These are phyloP conservation scores for Cygnus olor DNA, from an alignment of 2,797 vertebrate genomes.

Conservation along the genomic window DNA sequence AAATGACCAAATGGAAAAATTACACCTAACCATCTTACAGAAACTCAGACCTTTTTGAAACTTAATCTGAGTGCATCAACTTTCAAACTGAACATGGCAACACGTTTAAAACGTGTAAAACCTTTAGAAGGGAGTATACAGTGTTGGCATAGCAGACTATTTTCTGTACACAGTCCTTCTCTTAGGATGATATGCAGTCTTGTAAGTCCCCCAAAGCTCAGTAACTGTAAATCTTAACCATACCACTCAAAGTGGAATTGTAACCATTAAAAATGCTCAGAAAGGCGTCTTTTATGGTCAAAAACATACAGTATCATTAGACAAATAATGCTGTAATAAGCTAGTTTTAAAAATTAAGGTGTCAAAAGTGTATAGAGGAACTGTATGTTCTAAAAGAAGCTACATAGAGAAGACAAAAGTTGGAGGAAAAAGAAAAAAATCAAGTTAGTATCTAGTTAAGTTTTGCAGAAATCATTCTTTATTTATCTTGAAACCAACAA, in stretches of 20 bases:
- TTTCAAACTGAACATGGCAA: background rate
- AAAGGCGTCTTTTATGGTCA: background rate
- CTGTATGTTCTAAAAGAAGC: background rate
- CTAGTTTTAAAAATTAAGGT: background rate
- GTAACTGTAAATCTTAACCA: background rate
- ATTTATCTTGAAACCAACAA: background rate
- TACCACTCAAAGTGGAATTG: background rate
- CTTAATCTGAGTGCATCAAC: background rate
- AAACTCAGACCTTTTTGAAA: background rate
- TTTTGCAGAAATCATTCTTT: background rate
- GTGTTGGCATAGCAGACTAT: background rate
- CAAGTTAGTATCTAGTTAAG: background rate
- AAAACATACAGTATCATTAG: background rate
- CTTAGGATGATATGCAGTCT: accelerated
- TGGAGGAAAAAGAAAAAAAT: background rate
- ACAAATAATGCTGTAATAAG: background rate
- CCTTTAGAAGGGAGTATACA: background rate
- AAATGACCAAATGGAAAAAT: background rate
- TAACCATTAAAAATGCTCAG: background rate
- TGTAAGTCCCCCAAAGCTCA: background rate
- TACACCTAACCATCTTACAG: background rate
- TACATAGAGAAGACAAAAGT: background rate
- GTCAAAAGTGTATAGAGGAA: background rate
- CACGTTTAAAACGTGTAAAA: too few relatives aligned
- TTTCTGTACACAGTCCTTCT: background rate